Evolutionary conservation across 23 tunicate genomes (phyloP), one percentile per base, ranked within the genome.

Genomic region (Ascidia mentula): DNA sequence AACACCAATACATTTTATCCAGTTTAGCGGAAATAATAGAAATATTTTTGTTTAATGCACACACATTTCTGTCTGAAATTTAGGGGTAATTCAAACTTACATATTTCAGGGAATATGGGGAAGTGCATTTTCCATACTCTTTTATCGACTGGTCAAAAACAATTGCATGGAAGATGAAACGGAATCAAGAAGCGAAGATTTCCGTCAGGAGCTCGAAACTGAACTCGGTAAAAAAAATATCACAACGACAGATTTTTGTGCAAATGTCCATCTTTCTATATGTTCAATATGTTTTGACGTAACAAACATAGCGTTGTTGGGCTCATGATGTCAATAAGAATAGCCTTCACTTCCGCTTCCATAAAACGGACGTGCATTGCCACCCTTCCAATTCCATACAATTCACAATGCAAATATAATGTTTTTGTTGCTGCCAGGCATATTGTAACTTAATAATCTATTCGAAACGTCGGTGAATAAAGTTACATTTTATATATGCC

Each of bases 21-120:
- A 17, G 13, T 17, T 18, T 18, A 45, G 18, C 17, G 18, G 18
- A 45, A 15, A 15, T 18, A 45, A 18, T 15, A 22, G 45, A 59
- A 18, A 45, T 15, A 70, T 70, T 70, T 30, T 3, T 20, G 2
- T 53, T 53, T 26, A 9, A 53, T 53, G 65, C 65, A 53, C 13
- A 28, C 4, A 15, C 1, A 53, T 53, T 6, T 9, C 13, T 3
- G n/a, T n/a, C n/a, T n/a, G n/a, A n/a, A n/a, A n/a, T n/a, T n/a
- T n/a, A n/a, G n/a, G n/a, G n/a, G n/a, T n/a, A n/a, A n/a, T n/a
- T 42, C 53, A 15, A 9, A 42, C 12, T 9, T 42, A 9, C 15
- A 9, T 15, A 9, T 82, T 78, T 72, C 81, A 96, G 97, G 99
- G 99, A 5, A 74, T 96, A 7, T 96, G 99, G 99, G 99, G 99